These are phyloP conservation scores for Poicephalus meyeri DNA, from an alignment of 2,113 vertebrate species.

Conservation along the genomic window DNA sequence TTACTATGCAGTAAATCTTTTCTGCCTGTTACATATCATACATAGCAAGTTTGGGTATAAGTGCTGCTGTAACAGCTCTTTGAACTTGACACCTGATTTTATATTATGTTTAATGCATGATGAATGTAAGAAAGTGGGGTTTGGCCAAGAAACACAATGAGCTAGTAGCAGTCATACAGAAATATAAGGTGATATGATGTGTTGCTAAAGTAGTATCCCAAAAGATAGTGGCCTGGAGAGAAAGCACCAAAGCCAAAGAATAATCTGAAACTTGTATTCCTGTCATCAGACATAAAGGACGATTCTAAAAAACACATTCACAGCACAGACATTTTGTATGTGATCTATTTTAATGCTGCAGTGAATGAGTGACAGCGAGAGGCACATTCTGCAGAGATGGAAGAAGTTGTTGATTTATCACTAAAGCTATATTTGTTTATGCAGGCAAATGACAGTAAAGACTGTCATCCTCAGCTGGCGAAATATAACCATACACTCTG, in stretches of 20 bases:
- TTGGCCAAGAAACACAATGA: neutral
- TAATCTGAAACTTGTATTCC: neutral
- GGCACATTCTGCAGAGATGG: neutral
- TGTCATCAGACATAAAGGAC: neutral
- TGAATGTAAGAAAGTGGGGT: neutral
- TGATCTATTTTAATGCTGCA: neutral
- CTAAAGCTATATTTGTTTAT: neutral
- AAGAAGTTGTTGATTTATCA: neutral
- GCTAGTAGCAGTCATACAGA: neutral
- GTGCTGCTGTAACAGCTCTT: neutral
- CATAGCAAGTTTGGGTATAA: neutral
- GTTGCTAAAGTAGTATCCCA: neutral
- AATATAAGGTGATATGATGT: neutral
- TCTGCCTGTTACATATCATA: neutral
- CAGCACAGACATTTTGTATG: neutral
- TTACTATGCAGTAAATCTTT: slow-evolving; percentile 13
- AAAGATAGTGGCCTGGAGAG: neutral
- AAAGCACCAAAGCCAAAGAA: neutral
- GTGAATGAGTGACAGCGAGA: neutral
- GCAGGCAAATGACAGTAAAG: neutral
- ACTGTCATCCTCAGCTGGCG: neutral
- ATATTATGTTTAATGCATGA: neutral
- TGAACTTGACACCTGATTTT: slow-evolving; percentile 4
- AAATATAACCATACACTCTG: neutral
- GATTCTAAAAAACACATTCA: neutral